These are phyloP conservation scores for Ericerus pela DNA, from an alignment of 1,140 invertebrate species.

Conservation along the genomic window DNA sequence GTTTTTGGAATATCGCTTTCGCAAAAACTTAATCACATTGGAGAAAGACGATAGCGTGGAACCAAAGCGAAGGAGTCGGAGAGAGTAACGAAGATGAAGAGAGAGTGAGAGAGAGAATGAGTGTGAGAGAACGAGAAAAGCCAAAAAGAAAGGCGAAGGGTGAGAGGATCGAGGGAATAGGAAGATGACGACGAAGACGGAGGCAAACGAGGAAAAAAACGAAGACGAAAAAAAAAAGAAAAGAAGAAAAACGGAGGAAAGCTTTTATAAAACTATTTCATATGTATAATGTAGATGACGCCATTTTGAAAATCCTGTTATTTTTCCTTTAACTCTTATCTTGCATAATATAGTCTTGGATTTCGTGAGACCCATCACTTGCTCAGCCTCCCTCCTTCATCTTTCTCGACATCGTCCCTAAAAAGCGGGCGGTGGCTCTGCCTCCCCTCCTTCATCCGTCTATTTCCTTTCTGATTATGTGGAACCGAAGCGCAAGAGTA, in stretches of 20 bases:
- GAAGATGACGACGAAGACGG: background rate
- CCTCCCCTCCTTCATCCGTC: background rate
- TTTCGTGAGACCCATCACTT: constrained; percentile 1
- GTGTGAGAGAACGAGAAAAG: background rate
- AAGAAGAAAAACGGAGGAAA: background rate
- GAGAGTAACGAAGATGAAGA: background rate
- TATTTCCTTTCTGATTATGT: background rate
- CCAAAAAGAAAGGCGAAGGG: too few species aligned
- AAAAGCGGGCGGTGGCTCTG: too few species aligned
- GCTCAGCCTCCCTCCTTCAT: background rate
- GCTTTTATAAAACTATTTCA: constrained; percentile 12
- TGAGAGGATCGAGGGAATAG: too few species aligned
- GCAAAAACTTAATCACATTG: constrained; percentile 10
- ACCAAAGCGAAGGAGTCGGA: background rate
- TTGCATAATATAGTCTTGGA: constrained; percentile 11
- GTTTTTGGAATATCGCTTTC: constrained; percentile 3
- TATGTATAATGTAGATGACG: constrained; percentile 12
- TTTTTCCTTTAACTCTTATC: constrained; percentile 12
- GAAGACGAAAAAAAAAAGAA: background rate
- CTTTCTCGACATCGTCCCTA: too few species aligned
- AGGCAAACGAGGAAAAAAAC: background rate
- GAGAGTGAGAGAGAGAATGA: background rate
- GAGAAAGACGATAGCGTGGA: constrained; percentile 4
- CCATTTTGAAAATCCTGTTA: constrained; percentile 12
- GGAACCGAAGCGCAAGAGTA: background rate